Evolutionary conservation across 2,797 vertebrate genomes (phyloP).

Genomic region (Mus spretus): DNA sequence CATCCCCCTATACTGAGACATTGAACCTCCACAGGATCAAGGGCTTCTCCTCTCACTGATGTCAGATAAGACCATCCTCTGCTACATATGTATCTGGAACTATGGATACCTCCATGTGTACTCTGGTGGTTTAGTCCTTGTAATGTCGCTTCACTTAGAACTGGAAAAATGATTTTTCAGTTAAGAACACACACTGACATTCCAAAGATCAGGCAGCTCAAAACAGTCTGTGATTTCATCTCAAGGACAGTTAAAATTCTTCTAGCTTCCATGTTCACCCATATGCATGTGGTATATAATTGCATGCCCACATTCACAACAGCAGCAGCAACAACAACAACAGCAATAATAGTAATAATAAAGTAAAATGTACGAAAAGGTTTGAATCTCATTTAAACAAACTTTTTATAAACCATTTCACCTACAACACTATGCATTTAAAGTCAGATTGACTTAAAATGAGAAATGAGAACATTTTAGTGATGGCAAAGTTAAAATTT

Average conservation of each 20-base stretch:
- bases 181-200: background rate
- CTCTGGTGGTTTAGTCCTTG: too few species aligned
- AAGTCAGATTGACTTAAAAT: background rate
- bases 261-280: background rate
- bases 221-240: background rate
- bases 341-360: background rate
- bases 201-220: background rate
- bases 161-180: background rate
- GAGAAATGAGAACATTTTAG: slow-evolving; percentile 18
- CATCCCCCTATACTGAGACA: too few species aligned
- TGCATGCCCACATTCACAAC: background rate
- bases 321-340: background rate
- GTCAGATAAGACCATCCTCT: too few species aligned
- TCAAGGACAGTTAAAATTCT: background rate
- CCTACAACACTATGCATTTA: background rate
- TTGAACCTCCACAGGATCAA: too few species aligned
- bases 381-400: background rate
- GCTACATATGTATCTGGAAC: too few species aligned
- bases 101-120: too few species aligned
- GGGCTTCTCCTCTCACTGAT: too few species aligned
- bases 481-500: background rate
- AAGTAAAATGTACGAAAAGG: background rate
- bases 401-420: background rate
- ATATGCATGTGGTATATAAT: background rate
- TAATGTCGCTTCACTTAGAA: background rate